These are phyloP conservation scores for Pseudoips prasinana DNA, from an alignment of 2,888 invertebrate genomes.

Conservation along the genomic window DNA sequence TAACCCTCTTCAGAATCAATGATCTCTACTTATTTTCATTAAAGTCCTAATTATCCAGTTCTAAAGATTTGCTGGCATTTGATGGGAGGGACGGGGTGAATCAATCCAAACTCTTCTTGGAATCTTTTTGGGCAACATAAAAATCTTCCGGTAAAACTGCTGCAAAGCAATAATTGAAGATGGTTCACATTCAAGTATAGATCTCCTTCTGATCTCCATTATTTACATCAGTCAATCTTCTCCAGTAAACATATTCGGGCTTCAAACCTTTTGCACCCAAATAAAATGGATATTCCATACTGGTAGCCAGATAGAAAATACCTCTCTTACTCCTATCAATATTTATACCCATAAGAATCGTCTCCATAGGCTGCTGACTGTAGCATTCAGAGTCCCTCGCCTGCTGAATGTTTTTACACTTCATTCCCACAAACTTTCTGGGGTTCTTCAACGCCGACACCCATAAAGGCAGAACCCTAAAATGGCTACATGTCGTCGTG, in stretches of 20 bases:
- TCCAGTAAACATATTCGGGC: constrained; percentile 59
- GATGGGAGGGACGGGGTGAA: too few relatives aligned
- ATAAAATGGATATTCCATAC: constrained; percentile 58
- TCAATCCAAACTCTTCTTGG: too few relatives aligned
- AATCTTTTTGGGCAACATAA: too few relatives aligned
- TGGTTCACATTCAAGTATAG: constrained; percentile 46
- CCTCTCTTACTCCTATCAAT: constrained; percentile 53
- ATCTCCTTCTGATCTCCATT: constrained; percentile 56
- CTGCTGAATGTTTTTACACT: constrained; percentile 61
- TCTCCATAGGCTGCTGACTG: constrained; percentile 44
- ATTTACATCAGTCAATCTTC: constrained; percentile 54
- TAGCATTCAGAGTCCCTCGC: constrained; percentile 63
- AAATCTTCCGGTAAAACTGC: too few relatives aligned
- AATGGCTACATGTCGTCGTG: constrained; percentile 67
- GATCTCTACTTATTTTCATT: too few relatives aligned
- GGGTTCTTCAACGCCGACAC: constrained; percentile 57
- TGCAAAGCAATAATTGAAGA: too few relatives aligned
- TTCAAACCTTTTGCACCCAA: constrained; percentile 60
- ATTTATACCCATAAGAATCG: constrained; percentile 53
- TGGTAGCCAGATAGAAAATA: constrained; percentile 63
- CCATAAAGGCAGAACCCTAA: constrained; percentile 60
- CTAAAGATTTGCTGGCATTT: too few relatives aligned
- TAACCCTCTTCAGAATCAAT: too few relatives aligned
- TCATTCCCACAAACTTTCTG: constrained; percentile 57
- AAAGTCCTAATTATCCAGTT: too few relatives aligned